A percentile compares a stretch with the other conserved stretches of the same genome.
These are phyloP conservation scores for Coptodon rendalli DNA, from an alignment of 2,113 vertebrate genomes.

Conservation along the genomic window DNA sequence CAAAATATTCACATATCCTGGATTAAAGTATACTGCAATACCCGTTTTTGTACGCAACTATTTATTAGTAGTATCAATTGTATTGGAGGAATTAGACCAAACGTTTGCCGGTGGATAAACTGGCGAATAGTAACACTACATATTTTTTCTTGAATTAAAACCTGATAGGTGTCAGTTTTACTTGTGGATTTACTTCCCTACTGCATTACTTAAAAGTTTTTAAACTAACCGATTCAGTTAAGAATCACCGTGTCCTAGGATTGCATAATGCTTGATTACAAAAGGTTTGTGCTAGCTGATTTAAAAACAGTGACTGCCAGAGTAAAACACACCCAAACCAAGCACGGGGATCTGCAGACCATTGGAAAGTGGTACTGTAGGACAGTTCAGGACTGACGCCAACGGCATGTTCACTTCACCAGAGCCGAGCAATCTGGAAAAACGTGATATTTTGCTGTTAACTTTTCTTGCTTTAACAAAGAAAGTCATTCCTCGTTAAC, in stretches of 20 bases:
- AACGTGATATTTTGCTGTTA: neutral
- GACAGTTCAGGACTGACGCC: slow-evolving; percentile 5
- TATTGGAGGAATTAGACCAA: neutral
- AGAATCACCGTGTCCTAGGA: neutral
- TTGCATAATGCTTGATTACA: neutral
- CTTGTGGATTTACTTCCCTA: neutral
- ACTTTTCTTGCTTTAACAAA: neutral
- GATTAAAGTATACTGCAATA: neutral
- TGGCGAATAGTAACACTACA: neutral
- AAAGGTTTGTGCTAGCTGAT: neutral
- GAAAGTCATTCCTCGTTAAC: neutral
- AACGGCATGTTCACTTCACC: neutral
- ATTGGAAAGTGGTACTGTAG: slow-evolving; percentile 70
- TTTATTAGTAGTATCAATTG: neutral
- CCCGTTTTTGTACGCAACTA: neutral
- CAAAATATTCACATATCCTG: neutral
- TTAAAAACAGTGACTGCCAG: neutral
- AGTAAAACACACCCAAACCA: slow-evolving; percentile 57
- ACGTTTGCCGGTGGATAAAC: neutral
- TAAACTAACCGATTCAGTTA: neutral
- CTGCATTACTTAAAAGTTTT: neutral
- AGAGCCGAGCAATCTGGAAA: neutral
- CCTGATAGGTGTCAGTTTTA: neutral
- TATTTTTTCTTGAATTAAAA: neutral
- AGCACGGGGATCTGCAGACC: slow-evolving; percentile 60